Conservation (phyloP, 1,140 invertebrate genomes). For the Fopius arisanus region DNA sequence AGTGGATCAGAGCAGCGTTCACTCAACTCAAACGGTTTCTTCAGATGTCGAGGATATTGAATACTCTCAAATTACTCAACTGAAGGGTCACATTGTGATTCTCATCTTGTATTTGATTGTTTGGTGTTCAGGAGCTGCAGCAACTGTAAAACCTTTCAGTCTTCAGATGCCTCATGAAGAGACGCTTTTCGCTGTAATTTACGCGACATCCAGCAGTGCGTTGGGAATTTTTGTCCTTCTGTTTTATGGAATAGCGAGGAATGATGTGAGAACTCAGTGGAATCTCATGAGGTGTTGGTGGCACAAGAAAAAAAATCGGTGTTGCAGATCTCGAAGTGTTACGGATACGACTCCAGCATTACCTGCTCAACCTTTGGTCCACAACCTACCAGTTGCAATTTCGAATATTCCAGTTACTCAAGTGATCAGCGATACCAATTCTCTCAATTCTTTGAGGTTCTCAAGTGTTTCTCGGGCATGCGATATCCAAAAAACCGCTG, state of each 20-base stretch:
- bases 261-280: constrained; percentile 82
- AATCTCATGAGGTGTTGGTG: constrained; percentile 70
- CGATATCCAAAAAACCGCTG: constrained; percentile 42
- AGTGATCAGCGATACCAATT: constrained; percentile 59
- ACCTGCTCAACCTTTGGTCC: constrained; percentile 62
- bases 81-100: constrained; percentile 81
- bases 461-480: constrained; percentile 55
- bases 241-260: constrained; percentile 85
- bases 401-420: constrained; percentile 58
- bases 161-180: constrained; percentile 74
- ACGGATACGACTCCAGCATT: constrained; percentile 71
- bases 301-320: constrained; percentile 68
- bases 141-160: constrained; percentile 72
- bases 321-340: constrained; percentile 72
- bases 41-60: constrained; percentile 84
- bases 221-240: constrained; percentile 85
- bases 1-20: constrained; percentile 68
- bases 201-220: constrained; percentile 74
- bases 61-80: constrained; percentile 80
- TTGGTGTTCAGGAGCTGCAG: constrained; percentile 78
- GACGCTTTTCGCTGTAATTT: constrained; percentile 80
- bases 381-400: constrained; percentile 46
- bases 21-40: constrained; percentile 71
- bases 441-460: constrained; percentile 52
- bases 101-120: constrained; percentile 78